Evolutionary conservation across 2,888 invertebrate genomes (phyloP).

Genomic region (Orchestes rusci): DNA sequence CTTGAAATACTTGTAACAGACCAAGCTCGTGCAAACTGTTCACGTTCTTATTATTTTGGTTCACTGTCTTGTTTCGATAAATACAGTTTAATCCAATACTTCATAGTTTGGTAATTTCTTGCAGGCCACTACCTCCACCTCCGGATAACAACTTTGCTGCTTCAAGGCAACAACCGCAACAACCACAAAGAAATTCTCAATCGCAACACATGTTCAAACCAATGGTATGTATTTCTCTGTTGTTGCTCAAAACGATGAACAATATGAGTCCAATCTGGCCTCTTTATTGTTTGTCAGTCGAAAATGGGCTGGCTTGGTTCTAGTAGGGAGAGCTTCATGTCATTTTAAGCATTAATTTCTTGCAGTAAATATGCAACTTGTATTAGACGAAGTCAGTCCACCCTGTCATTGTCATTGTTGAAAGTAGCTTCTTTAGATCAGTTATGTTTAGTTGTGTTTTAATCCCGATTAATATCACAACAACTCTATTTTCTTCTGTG

Average conservation of each 20-base stretch:
- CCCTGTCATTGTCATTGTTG: slow-evolving; percentile 1
- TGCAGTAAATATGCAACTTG: too few species aligned
- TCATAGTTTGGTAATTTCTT: slow-evolving; percentile 14
- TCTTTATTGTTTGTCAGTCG: too few species aligned
- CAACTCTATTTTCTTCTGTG: slow-evolving; percentile 27
- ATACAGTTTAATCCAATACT: too few species aligned
- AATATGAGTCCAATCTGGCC: too few species aligned
- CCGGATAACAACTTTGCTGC: slow-evolving; percentile 58
- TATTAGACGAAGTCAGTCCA: not conserved
- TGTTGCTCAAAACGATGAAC: too few species aligned
- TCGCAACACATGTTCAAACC: slow-evolving; percentile 82
- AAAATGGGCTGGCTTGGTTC: too few species aligned
- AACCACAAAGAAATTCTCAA: slow-evolving; percentile 74
- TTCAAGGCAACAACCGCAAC: slow-evolving; percentile 48
- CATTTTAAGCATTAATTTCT: too few species aligned
- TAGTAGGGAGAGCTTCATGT: too few species aligned
- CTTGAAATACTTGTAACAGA: too few species aligned
- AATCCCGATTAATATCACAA: slow-evolving; percentile 20
- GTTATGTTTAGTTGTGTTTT: slow-evolving; percentile 21
- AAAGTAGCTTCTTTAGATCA: slow-evolving; percentile 1
- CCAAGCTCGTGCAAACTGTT: too few species aligned
- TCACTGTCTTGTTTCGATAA: too few species aligned
- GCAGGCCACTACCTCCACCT: slow-evolving; percentile 76
- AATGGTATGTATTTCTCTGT: slow-evolving; percentile 56
- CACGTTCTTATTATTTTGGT: too few species aligned